These are phyloP conservation scores for Oscheius sp. DNA, from an alignment of 1,140 invertebrate species.

Conservation along the genomic window DNA sequence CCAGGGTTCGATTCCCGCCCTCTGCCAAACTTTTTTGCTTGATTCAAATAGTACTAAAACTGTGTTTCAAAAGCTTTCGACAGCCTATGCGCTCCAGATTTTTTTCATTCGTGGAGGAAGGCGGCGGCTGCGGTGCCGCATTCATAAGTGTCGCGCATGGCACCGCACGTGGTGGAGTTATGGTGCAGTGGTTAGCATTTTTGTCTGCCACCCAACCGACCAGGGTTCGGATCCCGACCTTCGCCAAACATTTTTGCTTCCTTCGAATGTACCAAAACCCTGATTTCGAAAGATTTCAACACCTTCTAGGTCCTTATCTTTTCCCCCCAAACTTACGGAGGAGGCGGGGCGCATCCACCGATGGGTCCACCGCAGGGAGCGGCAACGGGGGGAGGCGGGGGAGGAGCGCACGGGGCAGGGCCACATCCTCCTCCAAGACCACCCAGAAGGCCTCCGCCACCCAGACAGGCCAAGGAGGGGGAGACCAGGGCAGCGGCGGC, in stretches of 20 bases:
- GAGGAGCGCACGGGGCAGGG: not conserved
- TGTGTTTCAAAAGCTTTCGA: not conserved
- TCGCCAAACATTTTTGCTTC: slow-evolving; percentile 65
- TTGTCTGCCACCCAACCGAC: slow-evolving; percentile 73
- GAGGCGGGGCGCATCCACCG: too few species aligned
- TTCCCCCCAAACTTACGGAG: too few species aligned
- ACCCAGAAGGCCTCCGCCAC: not conserved
- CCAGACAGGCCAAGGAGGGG: not conserved
- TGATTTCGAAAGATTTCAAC: not conserved
- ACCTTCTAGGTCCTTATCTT: too few species aligned
- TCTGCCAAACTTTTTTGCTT: slow-evolving; percentile 66
- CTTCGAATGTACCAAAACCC: not conserved
- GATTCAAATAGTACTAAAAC: not conserved
- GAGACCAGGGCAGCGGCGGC: not conserved
- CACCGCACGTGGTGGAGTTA: not conserved
- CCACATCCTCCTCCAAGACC: not conserved
- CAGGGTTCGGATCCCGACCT: slow-evolving; percentile 80
- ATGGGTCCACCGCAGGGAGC: too few species aligned
- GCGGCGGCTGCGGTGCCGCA: not conserved
- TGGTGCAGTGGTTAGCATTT: not conserved
- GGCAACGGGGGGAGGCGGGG: too few species aligned
- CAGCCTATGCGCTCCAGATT: too few species aligned
- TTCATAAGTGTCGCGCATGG: not conserved
- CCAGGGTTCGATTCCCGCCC: slow-evolving; percentile 80
- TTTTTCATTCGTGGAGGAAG: too few species aligned